Evolutionary conservation across 1,140 invertebrate species (phyloP), one percentile per base, ranked within the genome.

Genomic region (Spodoptera litura): DNA sequence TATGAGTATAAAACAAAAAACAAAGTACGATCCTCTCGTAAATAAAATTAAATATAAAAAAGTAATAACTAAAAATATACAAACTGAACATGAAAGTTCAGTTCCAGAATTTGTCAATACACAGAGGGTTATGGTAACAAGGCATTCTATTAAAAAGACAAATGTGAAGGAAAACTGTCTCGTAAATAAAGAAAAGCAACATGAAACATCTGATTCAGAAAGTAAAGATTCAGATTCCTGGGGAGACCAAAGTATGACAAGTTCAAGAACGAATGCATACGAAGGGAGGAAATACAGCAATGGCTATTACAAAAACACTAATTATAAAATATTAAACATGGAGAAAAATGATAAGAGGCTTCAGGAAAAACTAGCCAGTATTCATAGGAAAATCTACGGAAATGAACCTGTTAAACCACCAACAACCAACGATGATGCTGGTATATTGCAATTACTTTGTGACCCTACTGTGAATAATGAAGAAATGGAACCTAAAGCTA

Each of bases 291-390:
- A 91, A 80, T 90, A 83, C 78, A 80, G 44, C 44, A 66, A 88
- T 68, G 75, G 56, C 52, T 89, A 92, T 82, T 94, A 94, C 80
- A 66, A 44, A 31, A 80, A 70, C 35, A 87, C 85, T 12, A 89
- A 92, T 78, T 78, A 81, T 78, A 93, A 92, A 83, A 93, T 94
- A 25, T 55, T 71, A 68, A 80, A 90, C 73, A 87, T 93, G 87
- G 92, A 94, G 73, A 80, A 86, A 78, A 88, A 92, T 78, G 92
- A 93, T 73, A 71, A 58, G n/a, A 83, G 73, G 56, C 83, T 94
- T 71, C 86, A 81, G 11, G 86, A 86, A 61, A 91, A 83, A 85
- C 71, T 92, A 66, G 10, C 70, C 8, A 55, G 52, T 64, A 70
- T 90, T 59, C n/a, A 72, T 74, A 15, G 49, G n/a, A 73, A 58